phyloP scores from a whole-genome alignment of 2,113 vertebrate genomes.

The Trematocara marginatum region DNA sequence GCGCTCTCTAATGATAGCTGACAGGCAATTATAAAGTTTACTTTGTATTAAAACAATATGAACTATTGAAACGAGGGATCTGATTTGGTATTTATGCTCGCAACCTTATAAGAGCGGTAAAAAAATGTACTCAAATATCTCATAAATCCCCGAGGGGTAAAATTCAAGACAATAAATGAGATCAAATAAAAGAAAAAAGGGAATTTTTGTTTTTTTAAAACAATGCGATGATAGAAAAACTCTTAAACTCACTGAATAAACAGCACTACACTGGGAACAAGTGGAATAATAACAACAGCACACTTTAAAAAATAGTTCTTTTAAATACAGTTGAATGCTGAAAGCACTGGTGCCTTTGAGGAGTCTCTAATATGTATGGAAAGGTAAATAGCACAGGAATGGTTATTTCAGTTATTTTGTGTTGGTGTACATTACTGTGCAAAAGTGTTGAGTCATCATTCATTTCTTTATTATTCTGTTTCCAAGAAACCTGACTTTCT shows the following conservation, averaged over 20 bases:
- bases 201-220: not conserved
- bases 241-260: not conserved
- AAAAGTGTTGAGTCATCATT: not conserved
- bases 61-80: not conserved
- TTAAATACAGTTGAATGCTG: not conserved
- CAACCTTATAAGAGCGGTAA: not conserved
- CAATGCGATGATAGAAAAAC: not conserved
- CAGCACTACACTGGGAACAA: not conserved
- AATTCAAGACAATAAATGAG: not conserved
- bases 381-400: not conserved
- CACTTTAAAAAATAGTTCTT: not conserved
- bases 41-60: not conserved
- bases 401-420: not conserved
- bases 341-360: not conserved
- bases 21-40: constrained; percentile 14
- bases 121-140: not conserved
- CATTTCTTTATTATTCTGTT: not conserved
- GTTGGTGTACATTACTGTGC: not conserved
- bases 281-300: not conserved
- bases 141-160: not conserved
- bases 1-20: constrained; percentile 27
- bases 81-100: not conserved
- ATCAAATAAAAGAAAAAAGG: not conserved
- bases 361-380: not conserved
- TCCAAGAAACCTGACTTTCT: not conserved